Evolutionary conservation across 1,140 invertebrate species (phyloP).

Genomic region (Polypedilum vanderplanki): DNA sequence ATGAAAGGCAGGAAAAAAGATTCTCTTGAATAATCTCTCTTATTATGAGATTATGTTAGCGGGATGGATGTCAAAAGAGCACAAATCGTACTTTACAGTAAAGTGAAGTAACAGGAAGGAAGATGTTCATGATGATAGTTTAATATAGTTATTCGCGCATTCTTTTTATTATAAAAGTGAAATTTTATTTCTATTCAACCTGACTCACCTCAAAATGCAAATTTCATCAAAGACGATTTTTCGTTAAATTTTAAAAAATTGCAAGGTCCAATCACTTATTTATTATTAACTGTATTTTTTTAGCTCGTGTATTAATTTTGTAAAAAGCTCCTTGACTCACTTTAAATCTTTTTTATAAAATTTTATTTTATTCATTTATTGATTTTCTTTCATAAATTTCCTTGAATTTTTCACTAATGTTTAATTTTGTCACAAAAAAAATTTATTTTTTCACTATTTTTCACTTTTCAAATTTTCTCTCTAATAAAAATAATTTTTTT

Average conservation of each 20-base stretch:
- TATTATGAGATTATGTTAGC: too few relatives aligned
- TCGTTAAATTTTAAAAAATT: not conserved
- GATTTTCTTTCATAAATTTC: not conserved
- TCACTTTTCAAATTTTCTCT: not conserved
- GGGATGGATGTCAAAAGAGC: too few relatives aligned
- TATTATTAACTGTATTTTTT: not conserved
- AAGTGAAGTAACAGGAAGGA: too few relatives aligned
- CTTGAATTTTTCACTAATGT: not conserved
- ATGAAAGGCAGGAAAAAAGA: too few relatives aligned
- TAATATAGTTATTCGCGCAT: too few relatives aligned
- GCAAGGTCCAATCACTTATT: constrained; percentile 25
- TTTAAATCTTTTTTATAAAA: constrained; percentile 1
- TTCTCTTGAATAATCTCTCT: too few relatives aligned
- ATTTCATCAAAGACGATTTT: not conserved
- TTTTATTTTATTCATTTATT: not conserved
- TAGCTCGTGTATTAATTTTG: not conserved
- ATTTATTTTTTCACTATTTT: not conserved
- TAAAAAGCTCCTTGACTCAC: constrained; percentile 26
- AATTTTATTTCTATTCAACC: too few relatives aligned
- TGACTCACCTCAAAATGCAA: constrained; percentile 11
- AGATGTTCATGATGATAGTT: too few relatives aligned
- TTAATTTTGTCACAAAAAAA: not conserved
- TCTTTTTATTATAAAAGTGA: too few relatives aligned
- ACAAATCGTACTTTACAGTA: too few relatives aligned
- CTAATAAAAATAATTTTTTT: not conserved